A percentile compares a stretch with the other conserved stretches of the same genome.
These are phyloP conservation scores for Gibbula magus DNA, from an alignment of 2,888 invertebrate genomes.

Conservation along the genomic window DNA sequence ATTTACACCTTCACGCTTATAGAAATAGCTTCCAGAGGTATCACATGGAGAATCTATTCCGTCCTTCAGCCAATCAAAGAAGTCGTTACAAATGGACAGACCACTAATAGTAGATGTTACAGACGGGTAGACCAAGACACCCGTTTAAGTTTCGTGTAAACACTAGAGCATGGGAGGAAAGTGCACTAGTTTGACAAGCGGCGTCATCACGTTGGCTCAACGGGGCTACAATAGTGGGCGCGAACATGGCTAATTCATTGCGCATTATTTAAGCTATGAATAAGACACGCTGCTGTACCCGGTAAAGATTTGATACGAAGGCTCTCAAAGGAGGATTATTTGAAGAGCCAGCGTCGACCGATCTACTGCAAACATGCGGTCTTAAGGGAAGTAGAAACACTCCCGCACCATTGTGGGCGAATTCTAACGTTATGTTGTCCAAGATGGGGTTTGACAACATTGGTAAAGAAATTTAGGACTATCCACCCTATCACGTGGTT, in stretches of 20 bases:
- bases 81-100: too few relatives aligned
- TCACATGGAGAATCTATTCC: too few relatives aligned
- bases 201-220: too few relatives aligned
- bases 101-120: too few relatives aligned
- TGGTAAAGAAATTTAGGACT: not conserved
- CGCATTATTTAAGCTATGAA: conserved; percentile 7
- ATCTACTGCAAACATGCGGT: conserved; percentile 14
- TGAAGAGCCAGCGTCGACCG: not conserved
- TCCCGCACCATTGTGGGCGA: not conserved
- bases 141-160: too few relatives aligned
- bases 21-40: too few relatives aligned
- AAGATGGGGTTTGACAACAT: not conserved
- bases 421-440: not conserved
- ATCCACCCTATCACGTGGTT: conserved; percentile 10
- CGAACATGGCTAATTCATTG: conserved; percentile 17
- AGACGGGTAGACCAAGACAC: too few relatives aligned
- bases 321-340: conserved; percentile 1
- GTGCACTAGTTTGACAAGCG: too few relatives aligned
- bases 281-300: not conserved
- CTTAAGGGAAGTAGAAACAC: not conserved
- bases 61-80: too few relatives aligned
- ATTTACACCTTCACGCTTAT: too few relatives aligned
- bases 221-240: not conserved
- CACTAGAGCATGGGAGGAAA: too few relatives aligned
- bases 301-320: conserved; percentile 1